phyloP scores from a whole-genome alignment of 2,797 vertebrate genomes.

The Benthosema pterotum region DNA sequence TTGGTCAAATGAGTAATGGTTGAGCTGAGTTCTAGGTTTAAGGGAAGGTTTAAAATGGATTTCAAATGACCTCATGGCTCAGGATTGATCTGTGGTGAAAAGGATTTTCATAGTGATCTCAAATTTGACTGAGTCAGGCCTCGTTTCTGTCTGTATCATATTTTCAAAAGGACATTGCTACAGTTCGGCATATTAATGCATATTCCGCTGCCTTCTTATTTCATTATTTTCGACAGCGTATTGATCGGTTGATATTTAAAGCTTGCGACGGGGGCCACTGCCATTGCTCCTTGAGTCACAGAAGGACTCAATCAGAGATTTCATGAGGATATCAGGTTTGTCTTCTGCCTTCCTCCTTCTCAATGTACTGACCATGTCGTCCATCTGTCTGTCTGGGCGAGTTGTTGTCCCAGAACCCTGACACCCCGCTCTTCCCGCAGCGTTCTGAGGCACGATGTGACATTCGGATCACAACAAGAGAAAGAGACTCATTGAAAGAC shows the following conservation, averaged over 20 bases:
- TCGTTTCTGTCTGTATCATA: slow-evolving; percentile 56
- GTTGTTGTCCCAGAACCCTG: neutral
- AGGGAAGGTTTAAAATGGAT: slow-evolving; percentile 37
- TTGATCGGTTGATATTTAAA: slow-evolving; percentile 70
- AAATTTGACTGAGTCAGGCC: slow-evolving; percentile 66
- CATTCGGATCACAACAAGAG: slow-evolving; percentile 9
- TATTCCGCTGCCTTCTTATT: slow-evolving; percentile 49
- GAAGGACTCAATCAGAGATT: slow-evolving; percentile 49
- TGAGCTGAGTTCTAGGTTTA: slow-evolving; percentile 9
- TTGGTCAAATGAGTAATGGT: neutral
- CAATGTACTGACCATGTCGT: slow-evolving; percentile 25
- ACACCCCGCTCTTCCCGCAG: neutral
- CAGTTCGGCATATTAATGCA: slow-evolving; percentile 44
- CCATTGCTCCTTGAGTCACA: slow-evolving; percentile 27
- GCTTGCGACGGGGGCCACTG: slow-evolving; percentile 44
- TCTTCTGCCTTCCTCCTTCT: slow-evolving; percentile 40
- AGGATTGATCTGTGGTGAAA: slow-evolving; percentile 62
- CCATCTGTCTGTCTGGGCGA: slow-evolving; percentile 40
- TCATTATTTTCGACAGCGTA: slow-evolving; percentile 55
- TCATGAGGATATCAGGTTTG: slow-evolving; percentile 59
- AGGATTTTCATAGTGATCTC: slow-evolving; percentile 63
- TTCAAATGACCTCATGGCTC: slow-evolving; percentile 52
- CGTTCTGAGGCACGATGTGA: slow-evolving; percentile 3
- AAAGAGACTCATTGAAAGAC: neutral
- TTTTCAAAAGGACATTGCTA: slow-evolving; percentile 65